Percentiles rank a stretch among this genome's conserved stretches.
phyloP scores from a whole-genome alignment of 2,888 invertebrate genomes.

The Spisula subtruncata region DNA sequence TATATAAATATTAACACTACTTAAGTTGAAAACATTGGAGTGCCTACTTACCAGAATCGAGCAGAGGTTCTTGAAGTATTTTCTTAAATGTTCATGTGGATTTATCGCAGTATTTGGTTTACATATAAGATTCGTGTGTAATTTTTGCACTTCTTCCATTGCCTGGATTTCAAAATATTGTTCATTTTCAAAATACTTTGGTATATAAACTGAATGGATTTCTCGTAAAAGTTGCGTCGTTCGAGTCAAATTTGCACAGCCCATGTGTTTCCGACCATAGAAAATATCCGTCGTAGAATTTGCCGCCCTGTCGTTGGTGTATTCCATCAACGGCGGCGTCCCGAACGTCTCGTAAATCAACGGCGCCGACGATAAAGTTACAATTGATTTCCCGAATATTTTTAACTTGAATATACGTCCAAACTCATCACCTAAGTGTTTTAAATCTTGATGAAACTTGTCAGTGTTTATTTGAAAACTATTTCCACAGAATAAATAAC shows the following conservation, averaged over 20 bases:
- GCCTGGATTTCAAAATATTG: slow-evolving; percentile 44
- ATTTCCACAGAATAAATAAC: slow-evolving; percentile 62
- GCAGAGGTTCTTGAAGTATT: slow-evolving; percentile 59
- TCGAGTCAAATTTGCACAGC: slow-evolving; percentile 60
- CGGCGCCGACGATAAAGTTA: slow-evolving; percentile 51
- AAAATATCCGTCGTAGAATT: slow-evolving; percentile 66
- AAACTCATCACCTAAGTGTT: slow-evolving; percentile 55
- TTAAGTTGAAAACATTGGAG: background rate
- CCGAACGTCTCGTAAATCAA: slow-evolving; percentile 52
- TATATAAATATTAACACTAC: background rate
- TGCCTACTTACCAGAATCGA: slow-evolving; percentile 62
- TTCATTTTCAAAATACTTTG: slow-evolving; percentile 53
- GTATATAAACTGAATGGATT: slow-evolving; percentile 54
- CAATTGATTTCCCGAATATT: slow-evolving; percentile 52
- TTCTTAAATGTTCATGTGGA: slow-evolving; percentile 56
- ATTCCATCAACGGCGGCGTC: slow-evolving; percentile 39
- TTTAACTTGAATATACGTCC: slow-evolving; percentile 59
- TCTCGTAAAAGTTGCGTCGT: slow-evolving; percentile 57
- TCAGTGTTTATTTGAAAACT: slow-evolving; percentile 62
- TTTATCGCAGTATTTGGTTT: slow-evolving; percentile 41
- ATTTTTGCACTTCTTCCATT: slow-evolving; percentile 43
- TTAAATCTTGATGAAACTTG: slow-evolving; percentile 55
- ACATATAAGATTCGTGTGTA: slow-evolving; percentile 51
- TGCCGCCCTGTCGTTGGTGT: slow-evolving; percentile 61
- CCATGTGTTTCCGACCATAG: slow-evolving; percentile 67